Base-by-base conservation (phyloP, 2,888 invertebrate species). In the Anaspis maculata region DNA sequence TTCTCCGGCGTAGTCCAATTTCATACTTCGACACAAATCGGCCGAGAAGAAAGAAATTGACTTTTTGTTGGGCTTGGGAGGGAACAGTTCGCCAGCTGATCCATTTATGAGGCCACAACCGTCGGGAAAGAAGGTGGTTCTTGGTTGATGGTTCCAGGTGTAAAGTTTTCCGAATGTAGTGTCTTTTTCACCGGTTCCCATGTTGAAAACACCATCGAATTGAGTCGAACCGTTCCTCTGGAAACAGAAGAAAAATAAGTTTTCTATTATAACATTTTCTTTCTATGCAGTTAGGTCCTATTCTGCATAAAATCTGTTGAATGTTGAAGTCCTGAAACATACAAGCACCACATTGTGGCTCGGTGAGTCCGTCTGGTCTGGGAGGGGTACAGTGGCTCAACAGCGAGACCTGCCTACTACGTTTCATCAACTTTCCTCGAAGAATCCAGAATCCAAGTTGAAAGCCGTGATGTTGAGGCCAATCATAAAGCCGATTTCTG, bases 31-130 rank as follows among this genome's bases (percentile, higher is more conserved):
- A 62, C 89, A 89, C 46, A 89, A 67, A 56, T 89, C 87, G 1
- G 85, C 71, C 34, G 79, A 71, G 61, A 83, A 87, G 50, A 87
- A 67, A 15, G 64, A 63, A 14, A 83, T 67, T 13, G 67, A 69
- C 1, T 73, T 68, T 40, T 74, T 76, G 0, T 67, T 69, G 41
- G 78, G 63, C 49, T 76, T 69, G 0, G 81, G 80, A 0, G 82
- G 77, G 59, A 82, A 81, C 55, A 88, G 79, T 67, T 89, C 88
- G 0, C 89, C 89, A 1, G 80, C 81, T 12, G 86, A 84, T 13
- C 86, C 86, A 34, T 70, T 66, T 0, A 88, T 68, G 52, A 57
- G 52, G 23, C 76, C 76, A 56, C 83, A 83, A 11, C 69, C 58
- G 2, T 69, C 70, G 2, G 57, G 57, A 49, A 64, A 72, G 52